Base-by-base conservation (phyloP, 1,140 invertebrate species). In the Bradysia coprophila region DNA sequence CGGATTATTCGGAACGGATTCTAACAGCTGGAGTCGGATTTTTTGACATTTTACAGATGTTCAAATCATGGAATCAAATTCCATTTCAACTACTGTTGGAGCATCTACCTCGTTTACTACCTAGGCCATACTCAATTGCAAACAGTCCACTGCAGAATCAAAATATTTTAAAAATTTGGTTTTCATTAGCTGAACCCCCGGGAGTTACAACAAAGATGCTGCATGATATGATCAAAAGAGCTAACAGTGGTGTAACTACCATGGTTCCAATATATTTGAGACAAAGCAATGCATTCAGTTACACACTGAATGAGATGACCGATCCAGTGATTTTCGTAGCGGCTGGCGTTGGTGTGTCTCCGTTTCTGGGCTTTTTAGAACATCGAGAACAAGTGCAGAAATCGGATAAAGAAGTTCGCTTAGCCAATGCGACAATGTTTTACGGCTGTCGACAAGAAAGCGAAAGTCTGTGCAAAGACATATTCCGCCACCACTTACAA, bases 291-390 rank as follows among this genome's bases (percentile, higher is more conserved):
- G 55, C 46, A 53, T 81, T 74, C 59, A 59, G 53, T 45, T 74
- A 65, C 51, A 72, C 55, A 1, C 38, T 47, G 49, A 57, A 50
- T 46, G 68, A 69, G 64, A 50, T 58, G 46, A 56, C 45, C 50
- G 61, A 38, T 51, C 78, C 81, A 31, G 55, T 85, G 24, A 72
- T 91, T 45, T 71, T 91, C 57, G 73, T 92, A 46, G 81, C 78
- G 4, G 73, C 84, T 44, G 88, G 88, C 13, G 88, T 84, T 23
- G 88, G 85, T 11, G 60, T 89, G 19, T 75, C 86, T 8, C 86
- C 87, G 2, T 92, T 86, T 54, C 70, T 72, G 45, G 72, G 74
- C 13, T 79, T 77, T 51, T 49, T 78, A 13, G 57, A 71, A 49
- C 69, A 77, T 54, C 65, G 68, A 43, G 47, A 60, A 54, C 18